These are phyloP conservation scores for Synergus itoensis DNA, from an alignment of 2,888 invertebrate genomes.

Conservation along the genomic window DNA sequence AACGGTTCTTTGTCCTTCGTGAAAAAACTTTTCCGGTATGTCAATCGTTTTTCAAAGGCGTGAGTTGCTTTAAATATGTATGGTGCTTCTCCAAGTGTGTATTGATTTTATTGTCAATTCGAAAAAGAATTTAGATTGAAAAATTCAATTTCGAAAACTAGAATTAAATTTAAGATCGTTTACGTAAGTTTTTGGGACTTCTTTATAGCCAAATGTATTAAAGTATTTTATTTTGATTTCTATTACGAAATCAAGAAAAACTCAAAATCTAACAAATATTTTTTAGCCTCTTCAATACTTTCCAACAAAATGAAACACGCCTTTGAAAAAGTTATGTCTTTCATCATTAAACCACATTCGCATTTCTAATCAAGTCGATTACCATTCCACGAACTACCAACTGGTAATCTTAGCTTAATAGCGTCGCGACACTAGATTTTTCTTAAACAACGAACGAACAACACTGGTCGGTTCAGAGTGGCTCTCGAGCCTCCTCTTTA, in stretches of 20 bases:
- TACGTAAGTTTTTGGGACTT: too few relatives aligned
- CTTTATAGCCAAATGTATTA: background rate
- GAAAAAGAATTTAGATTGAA: background rate
- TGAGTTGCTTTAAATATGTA: background rate
- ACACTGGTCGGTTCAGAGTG: conserved; percentile 46
- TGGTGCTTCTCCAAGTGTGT: background rate
- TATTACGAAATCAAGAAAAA: too few relatives aligned
- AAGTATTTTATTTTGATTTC: background rate
- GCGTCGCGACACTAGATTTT: conserved; percentile 47
- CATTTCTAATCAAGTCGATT: background rate
- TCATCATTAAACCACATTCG: background rate
- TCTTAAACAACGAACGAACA: conserved; percentile 53
- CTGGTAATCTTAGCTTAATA: conserved; percentile 20
- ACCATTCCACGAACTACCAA: conserved; percentile 5
- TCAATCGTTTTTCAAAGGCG: background rate
- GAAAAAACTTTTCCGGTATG: background rate
- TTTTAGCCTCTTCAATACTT: conserved; percentile 7
- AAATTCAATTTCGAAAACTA: background rate
- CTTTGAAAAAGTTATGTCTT: background rate
- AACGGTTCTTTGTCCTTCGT: conserved; percentile 6
- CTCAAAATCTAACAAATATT: too few relatives aligned
- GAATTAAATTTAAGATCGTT: too few relatives aligned
- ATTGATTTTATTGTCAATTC: background rate
- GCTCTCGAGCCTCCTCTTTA: conserved; percentile 38
- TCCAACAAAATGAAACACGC: background rate